Evolutionary conservation across 2,113 vertebrate species (phyloP), one percentile per base, ranked within the genome.

Genomic region (Ornithorhynchus anatinus): DNA sequence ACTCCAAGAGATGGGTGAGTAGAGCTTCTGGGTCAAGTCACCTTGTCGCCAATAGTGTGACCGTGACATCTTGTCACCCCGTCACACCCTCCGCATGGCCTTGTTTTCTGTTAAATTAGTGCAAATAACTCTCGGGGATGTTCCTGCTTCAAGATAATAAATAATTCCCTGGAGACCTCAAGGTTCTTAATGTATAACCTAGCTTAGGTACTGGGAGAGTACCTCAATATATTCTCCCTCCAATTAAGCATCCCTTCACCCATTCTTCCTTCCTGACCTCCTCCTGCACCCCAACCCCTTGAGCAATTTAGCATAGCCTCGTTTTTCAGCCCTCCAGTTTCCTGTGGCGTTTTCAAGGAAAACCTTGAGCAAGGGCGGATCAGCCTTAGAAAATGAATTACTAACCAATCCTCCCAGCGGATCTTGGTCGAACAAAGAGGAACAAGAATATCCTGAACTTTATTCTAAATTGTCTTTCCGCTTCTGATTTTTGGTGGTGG

Each of bases 391-490:
- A 77, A 82, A 72, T 63, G 66, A 85, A 43, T 76, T 54, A 85
- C 53, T 77, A 68, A 51, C 73, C 77, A 77, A 71, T 51, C 59
- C 50, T 73, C 74, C 70, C 38, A 36, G 50, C 64, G 79, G 69
- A 85, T 84, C 83, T 77, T 79, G 37, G 71, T 73, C 59, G 72
- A 16, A 0, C 56, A 58, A 82, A 0, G 4, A 70, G 15, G n/a
- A 32, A 57, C 37, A 54, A 77, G 50, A 86, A 83, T 80, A 67
- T 52, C 61, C 59, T 63, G 82, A 87, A 81, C 59, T 63, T 62
- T 73, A 82, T 75, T 69, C 75, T 71, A 68, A 67, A 20, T 78
- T 75, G 38, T 53, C 61, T 74, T 82, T 82, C 72, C 69, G 74
- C 44, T 51, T 85, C 10, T 69, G 67, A 69, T 75, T 80, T 54